A percentile compares a stretch with the other conserved stretches of the same genome.
Evolutionary conservation across 2,888 invertebrate genomes (phyloP).

Genomic region (Tortricodes alternella): DNA sequence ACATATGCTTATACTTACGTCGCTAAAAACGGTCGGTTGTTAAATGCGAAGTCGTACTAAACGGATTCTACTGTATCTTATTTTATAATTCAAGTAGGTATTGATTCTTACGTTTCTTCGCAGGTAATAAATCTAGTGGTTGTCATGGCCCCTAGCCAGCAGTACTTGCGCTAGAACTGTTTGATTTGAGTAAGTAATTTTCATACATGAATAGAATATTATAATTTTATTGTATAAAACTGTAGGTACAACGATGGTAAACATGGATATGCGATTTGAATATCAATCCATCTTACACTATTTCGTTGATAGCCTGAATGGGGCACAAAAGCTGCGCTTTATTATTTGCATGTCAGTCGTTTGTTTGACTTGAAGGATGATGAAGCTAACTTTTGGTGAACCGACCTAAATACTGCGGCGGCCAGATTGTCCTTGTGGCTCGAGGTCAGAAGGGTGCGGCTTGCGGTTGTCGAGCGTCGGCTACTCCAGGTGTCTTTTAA

Average conservation of each 20-base stretch:
- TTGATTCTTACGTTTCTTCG: conserved; percentile 38
- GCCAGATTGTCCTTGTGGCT: conserved; percentile 31
- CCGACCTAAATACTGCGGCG: conserved; percentile 49
- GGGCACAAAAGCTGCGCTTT: conserved; percentile 44
- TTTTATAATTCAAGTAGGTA: background rate
- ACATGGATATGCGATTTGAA: no score
- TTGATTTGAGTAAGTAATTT: conserved; percentile 54
- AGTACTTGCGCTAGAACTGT: conserved; percentile 39
- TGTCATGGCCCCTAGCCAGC: conserved; percentile 41
- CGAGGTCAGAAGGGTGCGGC: conserved; percentile 31
- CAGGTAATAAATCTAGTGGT: conserved; percentile 55
- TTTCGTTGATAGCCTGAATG: conserved; percentile 33
- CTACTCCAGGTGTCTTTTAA: conserved; percentile 12
- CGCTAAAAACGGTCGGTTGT: no score
- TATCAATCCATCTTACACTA: conserved; percentile 2
- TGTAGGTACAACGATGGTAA: no score
- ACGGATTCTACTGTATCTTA: no score
- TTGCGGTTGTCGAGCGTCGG: conserved; percentile 23
- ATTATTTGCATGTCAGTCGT: conserved; percentile 55
- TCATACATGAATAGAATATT: no score
- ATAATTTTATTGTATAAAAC: no score
- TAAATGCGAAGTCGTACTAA: no score
- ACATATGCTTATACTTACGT: no score
- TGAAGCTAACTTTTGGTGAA: conserved; percentile 49
- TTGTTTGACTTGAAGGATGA: conserved; percentile 62